phyloP scores from a whole-genome alignment of 2,888 invertebrate genomes.

The Drosophila parthenogenetica region DNA sequence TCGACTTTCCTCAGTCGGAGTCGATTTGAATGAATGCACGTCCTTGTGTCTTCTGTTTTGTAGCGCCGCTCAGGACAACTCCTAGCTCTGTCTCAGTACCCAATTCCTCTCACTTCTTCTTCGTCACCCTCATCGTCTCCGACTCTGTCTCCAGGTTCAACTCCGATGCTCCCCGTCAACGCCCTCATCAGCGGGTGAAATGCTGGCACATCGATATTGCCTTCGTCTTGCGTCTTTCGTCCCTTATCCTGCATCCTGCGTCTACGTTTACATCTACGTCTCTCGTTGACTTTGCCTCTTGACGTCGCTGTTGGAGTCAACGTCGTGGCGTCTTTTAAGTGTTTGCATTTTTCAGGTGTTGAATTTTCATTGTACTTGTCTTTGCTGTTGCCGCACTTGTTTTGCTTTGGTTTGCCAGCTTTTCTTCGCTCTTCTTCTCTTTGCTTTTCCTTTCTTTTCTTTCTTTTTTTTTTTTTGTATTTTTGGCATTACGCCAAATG shows the following conservation, averaged over 20 bases:
- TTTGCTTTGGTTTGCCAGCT: conserved; percentile 51
- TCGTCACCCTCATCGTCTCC: not conserved
- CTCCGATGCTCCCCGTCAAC: conserved; percentile 29
- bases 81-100: too few species aligned
- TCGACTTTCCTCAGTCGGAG: conserved; percentile 37
- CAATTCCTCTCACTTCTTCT: not conserved
- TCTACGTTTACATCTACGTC: not conserved
- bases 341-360: conserved; percentile 79
- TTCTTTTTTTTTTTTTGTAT: conserved; percentile 37
- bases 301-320: conserved; percentile 30
- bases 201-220: conserved; percentile 57
- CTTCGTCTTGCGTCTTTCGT: conserved; percentile 34
- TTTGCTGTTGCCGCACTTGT: conserved; percentile 71
- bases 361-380: conserved; percentile 80
- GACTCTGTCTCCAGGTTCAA: conserved; percentile 5
- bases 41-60: conserved; percentile 49
- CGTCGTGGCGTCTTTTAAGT: conserved; percentile 65
- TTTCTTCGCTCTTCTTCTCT: conserved; percentile 16
- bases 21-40: conserved; percentile 80
- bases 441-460: conserved; percentile 4
- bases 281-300: conserved; percentile 41
- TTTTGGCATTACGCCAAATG: conserved; percentile 83
- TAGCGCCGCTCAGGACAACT: not conserved
- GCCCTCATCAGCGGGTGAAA: conserved; percentile 44
- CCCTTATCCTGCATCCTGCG: not conserved